A percentile compares a stretch with the other conserved stretches of the same genome.
Evolutionary conservation across 2,888 invertebrate genomes (phyloP).

Genomic region (Hydropsyche betteni): DNA sequence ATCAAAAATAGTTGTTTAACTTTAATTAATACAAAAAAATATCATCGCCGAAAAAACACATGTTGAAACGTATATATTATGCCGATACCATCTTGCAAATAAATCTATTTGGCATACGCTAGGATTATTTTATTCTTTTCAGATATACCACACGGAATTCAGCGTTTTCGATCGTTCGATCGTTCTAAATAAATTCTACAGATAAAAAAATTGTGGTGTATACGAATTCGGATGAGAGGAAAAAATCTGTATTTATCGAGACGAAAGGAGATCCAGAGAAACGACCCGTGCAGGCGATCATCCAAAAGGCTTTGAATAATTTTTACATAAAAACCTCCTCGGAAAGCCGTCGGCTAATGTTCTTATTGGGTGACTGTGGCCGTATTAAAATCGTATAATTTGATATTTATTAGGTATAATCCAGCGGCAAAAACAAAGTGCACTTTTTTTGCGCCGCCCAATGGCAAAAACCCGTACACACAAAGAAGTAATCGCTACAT

Average conservation of each 20-base stretch:
- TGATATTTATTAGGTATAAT: slow-evolving; percentile 48
- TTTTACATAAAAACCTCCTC: slow-evolving; percentile 19
- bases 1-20: not conserved
- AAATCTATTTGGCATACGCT: slow-evolving; percentile 29
- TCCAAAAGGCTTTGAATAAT: slow-evolving; percentile 28
- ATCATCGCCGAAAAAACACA: not conserved
- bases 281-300: slow-evolving; percentile 3
- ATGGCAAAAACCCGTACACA: slow-evolving; percentile 24
- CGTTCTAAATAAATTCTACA: slow-evolving; percentile 23
- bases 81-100: slow-evolving; percentile 25
- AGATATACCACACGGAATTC: slow-evolving; percentile 25
- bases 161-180: slow-evolving; percentile 18
- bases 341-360: slow-evolving; percentile 17
- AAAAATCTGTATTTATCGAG: slow-evolving; percentile 17
- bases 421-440: slow-evolving; percentile 45
- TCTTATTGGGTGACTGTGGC: slow-evolving; percentile 17
- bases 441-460: slow-evolving; percentile 32
- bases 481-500: slow-evolving; percentile 21
- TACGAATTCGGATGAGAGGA: not conserved
- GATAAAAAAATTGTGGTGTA: slow-evolving; percentile 10
- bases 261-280: slow-evolving; percentile 14
- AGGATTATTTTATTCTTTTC: slow-evolving; percentile 19
- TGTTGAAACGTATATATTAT: slow-evolving; percentile 29
- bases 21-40: slow-evolving; percentile 24
- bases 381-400: slow-evolving; percentile 44